Conservation (phyloP, 2,888 invertebrate species). For the Stenchaetothrips biformis region DNA sequence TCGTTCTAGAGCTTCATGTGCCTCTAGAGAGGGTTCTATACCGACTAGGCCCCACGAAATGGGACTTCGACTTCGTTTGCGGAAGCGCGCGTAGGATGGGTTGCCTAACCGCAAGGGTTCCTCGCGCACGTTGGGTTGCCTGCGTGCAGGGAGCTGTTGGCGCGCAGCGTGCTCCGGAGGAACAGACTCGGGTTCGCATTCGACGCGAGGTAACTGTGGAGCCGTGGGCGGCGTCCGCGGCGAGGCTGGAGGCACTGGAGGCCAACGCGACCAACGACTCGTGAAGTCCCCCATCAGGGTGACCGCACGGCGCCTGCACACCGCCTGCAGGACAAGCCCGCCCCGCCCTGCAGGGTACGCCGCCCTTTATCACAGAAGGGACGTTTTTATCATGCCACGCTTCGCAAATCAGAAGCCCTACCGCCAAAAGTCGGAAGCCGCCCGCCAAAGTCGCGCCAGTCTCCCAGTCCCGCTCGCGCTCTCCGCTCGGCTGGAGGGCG, state of each 20-base stretch:
- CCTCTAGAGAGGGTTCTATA: no score
- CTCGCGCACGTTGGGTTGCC: no score
- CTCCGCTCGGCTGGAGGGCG: background rate
- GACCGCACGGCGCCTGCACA: background rate
- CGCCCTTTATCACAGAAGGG: background rate
- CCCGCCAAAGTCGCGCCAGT: background rate
- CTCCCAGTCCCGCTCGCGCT: background rate
- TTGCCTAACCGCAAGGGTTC: no score
- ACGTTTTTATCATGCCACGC: slow-evolving; percentile 14
- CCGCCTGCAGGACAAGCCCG: background rate
- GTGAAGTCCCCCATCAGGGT: slow-evolving; percentile 6
- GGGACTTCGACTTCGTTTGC: no score
- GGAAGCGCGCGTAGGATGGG: no score
- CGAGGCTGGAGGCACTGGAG: background rate
- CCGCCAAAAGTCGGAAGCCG: background rate
- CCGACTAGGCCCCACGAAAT: no score
- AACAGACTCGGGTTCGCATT: background rate
- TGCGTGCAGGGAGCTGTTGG: no score
- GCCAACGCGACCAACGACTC: background rate
- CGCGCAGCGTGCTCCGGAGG: no score
- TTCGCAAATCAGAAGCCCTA: background rate
- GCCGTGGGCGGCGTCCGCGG: background rate
- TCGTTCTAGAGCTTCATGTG: no score
- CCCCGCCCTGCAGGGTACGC: background rate
- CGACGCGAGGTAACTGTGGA: background rate